phyloP scores from a whole-genome alignment of 2,888 invertebrate species.

The Athetis lepigone region DNA sequence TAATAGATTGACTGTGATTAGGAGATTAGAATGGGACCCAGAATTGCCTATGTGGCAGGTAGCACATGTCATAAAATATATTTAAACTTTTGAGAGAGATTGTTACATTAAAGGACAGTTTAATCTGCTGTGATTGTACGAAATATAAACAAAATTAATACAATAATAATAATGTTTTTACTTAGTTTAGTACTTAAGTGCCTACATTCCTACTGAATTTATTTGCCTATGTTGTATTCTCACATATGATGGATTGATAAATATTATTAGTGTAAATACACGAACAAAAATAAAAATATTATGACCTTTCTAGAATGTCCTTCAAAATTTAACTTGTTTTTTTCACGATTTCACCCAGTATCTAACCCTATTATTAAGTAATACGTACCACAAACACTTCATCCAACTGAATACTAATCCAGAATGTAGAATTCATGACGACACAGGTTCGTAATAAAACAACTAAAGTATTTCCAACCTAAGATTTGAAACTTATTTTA shows the following conservation, averaged over 20 bases:
- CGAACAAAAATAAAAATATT: constrained; percentile 47
- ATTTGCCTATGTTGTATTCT: not conserved
- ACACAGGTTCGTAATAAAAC: constrained; percentile 75
- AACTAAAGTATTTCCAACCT: constrained; percentile 80
- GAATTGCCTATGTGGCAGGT: constrained; percentile 56
- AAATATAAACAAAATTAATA: constrained; percentile 1
- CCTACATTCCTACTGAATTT: not conserved
- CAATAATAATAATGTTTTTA: constrained; percentile 10
- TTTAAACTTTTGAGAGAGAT: not conserved
- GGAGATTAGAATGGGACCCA: constrained; percentile 2
- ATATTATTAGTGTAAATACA: constrained; percentile 5
- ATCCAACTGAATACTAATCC: constrained; percentile 75
- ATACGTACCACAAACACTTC: constrained; percentile 87
- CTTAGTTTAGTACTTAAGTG: constrained; percentile 3
- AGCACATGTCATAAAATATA: constrained; percentile 31
- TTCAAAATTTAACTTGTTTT: constrained; percentile 63
- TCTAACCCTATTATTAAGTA: constrained; percentile 13
- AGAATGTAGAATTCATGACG: constrained; percentile 67
- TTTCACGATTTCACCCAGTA: constrained; percentile 38
- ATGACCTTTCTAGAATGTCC: constrained; percentile 73
- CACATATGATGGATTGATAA: constrained; percentile 4
- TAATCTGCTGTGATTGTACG: constrained; percentile 1
- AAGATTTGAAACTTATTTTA: constrained; percentile 72
- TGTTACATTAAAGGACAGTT: not conserved
- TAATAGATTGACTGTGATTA: constrained; percentile 4